phyloP scores from a whole-genome alignment of 1,140 invertebrate species.

The Andricus grossulariae region DNA sequence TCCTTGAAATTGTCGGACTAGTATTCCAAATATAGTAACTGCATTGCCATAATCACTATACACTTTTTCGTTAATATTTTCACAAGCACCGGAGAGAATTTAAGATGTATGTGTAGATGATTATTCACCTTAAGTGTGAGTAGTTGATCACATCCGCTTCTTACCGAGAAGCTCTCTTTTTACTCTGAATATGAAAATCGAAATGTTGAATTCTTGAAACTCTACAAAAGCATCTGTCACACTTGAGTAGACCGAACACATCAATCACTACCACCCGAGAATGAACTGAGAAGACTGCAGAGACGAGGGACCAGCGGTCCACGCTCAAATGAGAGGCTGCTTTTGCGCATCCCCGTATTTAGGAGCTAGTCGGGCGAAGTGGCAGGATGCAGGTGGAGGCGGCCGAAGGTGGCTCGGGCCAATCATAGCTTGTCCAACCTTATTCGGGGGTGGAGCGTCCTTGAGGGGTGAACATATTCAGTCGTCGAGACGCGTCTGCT shows the following conservation, averaged over 20 bases:
- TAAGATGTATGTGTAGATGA: too few relatives aligned
- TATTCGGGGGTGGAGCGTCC: conserved; percentile 72
- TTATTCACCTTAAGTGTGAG: too few relatives aligned
- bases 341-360: conserved; percentile 68
- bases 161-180: too few relatives aligned
- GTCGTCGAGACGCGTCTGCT: conserved; percentile 73
- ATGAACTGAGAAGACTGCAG: background rate
- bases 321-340: conserved; percentile 67
- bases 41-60: too few relatives aligned
- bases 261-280: background rate
- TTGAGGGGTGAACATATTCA: conserved; percentile 74
- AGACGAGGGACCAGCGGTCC: conserved; percentile 56
- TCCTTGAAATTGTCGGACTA: too few relatives aligned
- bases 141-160: too few relatives aligned
- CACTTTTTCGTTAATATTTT: too few relatives aligned
- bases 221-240: background rate
- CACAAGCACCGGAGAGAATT: too few relatives aligned
- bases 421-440: conserved; percentile 64
- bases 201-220: too few relatives aligned
- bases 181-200: too few relatives aligned
- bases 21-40: too few relatives aligned
- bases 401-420: conserved; percentile 66
- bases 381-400: conserved; percentile 58
- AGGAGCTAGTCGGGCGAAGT: conserved; percentile 61
- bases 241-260: background rate